Base-by-base conservation (phyloP, 2,888 invertebrate species). In the Diarsia brunnea region DNA sequence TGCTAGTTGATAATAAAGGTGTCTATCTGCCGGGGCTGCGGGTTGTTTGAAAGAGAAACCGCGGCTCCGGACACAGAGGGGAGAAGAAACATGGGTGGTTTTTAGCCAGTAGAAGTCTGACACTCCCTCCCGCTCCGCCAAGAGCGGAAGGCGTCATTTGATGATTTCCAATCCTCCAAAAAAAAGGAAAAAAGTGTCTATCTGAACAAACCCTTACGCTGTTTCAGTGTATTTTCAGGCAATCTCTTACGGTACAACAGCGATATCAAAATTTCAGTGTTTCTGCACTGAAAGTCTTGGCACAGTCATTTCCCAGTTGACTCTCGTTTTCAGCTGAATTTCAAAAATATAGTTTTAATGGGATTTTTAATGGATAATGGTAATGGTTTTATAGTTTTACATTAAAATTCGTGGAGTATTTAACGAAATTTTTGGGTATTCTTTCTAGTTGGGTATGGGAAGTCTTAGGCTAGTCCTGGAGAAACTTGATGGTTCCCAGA, bases 191-290 rank as follows among this genome's bases (percentile, higher is more conserved):
- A 76, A 47, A n/a, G 53, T 2, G 19, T 4, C 4, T 19, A 27
- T 77, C 65, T 77, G 65, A 38, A 55, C 55, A 47, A 58, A 5
- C 3, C 69, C 31, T 81, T 27, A 66, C 1, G 7, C 68, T 70
- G 78, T 81, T 82, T 14, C 65, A 69, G 21, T 66, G 38, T 71
- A 85, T 85, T 85, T 86, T 77, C 73, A 71, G 27, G 64, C 87
- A 82, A 87, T 86, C 82, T 87, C 85, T 86, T 82, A 84, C 79
- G 58, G 74, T 51, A 70, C 51, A 63, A 70, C 78, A 75, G 73
- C 53, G 65, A 43, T 84, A 89, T 88, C 83, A 89, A 88, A 88
- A 79, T 89, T 88, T 89, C 88, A 88, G 73, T 61, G 75, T 75
- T 75, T 73, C 75, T 78, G 65, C 71, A 64, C 85, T 75, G 78